A percentile compares a stretch with the other conserved stretches of the same genome.
Evolutionary conservation across 2,113 vertebrate species (phyloP).

Genomic region (Pithys albifrons): DNA sequence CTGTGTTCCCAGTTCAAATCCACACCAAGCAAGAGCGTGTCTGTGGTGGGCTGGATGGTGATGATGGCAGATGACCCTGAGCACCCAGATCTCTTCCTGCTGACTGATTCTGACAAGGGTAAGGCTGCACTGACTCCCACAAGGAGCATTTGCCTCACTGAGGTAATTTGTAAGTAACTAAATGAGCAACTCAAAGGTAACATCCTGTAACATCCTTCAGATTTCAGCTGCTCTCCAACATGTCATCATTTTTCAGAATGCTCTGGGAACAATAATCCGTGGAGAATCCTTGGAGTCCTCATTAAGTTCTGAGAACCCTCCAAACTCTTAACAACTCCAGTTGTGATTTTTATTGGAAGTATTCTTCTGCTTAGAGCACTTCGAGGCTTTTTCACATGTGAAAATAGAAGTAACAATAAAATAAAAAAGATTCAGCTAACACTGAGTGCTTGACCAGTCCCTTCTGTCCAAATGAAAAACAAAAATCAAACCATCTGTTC

Average conservation of each 20-base stretch:
- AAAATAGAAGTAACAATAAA: neutral
- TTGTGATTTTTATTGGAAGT: neutral
- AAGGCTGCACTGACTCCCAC: neutral
- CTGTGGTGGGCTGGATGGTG: conserved; percentile 95
- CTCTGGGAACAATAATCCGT: neutral
- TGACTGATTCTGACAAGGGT: conserved; percentile 98
- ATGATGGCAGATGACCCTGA: conserved; percentile 98
- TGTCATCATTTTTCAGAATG: neutral
- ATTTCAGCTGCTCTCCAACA: neutral
- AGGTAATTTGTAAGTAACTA: neutral
- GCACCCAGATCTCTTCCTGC: conserved; percentile 92
- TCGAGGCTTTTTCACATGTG: neutral
- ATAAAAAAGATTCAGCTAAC: neutral
- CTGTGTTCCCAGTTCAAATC: conserved; percentile 89
- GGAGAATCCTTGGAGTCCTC: neutral
- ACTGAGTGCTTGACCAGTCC: neutral
- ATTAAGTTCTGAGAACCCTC: neutral
- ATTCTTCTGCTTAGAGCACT: neutral
- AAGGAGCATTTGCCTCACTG: neutral
- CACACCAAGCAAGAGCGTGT: conserved; percentile 88
- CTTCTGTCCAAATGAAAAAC: neutral
- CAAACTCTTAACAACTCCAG: neutral
- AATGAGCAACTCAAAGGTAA: neutral
- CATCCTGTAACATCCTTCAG: neutral
- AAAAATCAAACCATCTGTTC: neutral